phyloP scores from a whole-genome alignment of 2,113 vertebrate genomes.

The Onychostruthus taczanowskii region DNA sequence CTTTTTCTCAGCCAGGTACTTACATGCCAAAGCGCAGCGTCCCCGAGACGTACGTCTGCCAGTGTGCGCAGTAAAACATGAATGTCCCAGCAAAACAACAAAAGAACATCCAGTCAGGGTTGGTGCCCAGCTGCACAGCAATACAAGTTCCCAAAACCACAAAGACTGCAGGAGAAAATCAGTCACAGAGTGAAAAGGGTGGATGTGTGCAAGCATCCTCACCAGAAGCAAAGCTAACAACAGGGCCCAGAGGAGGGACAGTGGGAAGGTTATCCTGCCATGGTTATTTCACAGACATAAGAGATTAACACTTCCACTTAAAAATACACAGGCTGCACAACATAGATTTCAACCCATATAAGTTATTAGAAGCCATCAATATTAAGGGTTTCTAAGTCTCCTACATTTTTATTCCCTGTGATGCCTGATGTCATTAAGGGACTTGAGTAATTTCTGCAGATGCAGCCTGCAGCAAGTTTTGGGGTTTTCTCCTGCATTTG shows the following conservation, averaged over 20 bases:
- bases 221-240: conserved; percentile 2
- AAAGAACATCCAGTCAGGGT: conserved; percentile 99
- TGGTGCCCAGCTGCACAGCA: conserved; percentile 94
- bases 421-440: background rate
- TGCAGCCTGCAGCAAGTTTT: background rate
- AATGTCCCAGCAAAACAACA: conserved; percentile 98
- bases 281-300: background rate
- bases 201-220: background rate
- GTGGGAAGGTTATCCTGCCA: background rate
- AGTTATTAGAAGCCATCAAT: background rate
- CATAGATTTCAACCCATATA: rapidly evolving
- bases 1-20: conserved; percentile 73
- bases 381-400: background rate
- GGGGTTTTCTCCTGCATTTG: background rate
- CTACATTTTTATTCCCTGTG: background rate
- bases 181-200: conserved; percentile 50
- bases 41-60: conserved; percentile 98
- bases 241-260: background rate
- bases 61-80: conserved; percentile 99
- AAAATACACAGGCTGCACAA: background rate
- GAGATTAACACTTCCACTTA: background rate
- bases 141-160: conserved; percentile 97
- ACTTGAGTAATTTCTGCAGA: background rate
- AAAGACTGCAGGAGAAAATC: conserved; percentile 85
- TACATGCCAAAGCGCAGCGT: conserved; percentile 96